phyloP scores from a whole-genome alignment of 2,797 vertebrate genomes.

The Agapornis canus region DNA sequence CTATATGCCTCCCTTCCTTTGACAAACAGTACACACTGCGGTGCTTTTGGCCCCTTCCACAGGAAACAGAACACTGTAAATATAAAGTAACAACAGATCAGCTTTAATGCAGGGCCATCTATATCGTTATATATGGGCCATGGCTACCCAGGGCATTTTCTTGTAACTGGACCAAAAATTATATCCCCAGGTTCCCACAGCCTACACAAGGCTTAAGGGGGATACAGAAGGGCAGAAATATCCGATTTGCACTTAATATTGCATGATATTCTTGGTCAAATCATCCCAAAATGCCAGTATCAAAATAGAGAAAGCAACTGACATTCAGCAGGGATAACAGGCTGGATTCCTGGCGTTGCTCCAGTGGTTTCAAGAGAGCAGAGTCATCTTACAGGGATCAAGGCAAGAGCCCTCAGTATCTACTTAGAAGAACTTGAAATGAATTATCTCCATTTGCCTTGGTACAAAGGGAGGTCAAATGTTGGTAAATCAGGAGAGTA shows the following conservation, averaged over 20 bases:
- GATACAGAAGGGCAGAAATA: neutral
- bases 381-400: conserved; percentile 23
- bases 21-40: conserved; percentile 89
- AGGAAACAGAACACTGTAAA: conserved; percentile 92
- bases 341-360: conserved; percentile 36
- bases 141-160: neutral
- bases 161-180: neutral
- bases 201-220: neutral
- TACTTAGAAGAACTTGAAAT: conserved; percentile 6
- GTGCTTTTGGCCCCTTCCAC: conserved; percentile 90
- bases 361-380: conserved; percentile 6
- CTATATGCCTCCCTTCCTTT: conserved; percentile 83
- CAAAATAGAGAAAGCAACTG: conserved; percentile 2
- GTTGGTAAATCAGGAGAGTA: conserved; percentile 6
- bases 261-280: neutral
- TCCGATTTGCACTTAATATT: neutral
- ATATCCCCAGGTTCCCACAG: neutral
- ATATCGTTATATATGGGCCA: neutral
- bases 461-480: conserved; percentile 19
- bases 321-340: conserved; percentile 41
- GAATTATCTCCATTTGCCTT: conserved; percentile 24
- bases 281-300: neutral
- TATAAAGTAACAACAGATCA: conserved; percentile 75
- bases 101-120: neutral
- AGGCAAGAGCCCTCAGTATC: conserved; percentile 21